Percentiles rank a stretch among this genome's conserved stretches.
Conservation (phyloP, 2,797 vertebrate genomes). For the Sciaenops ocellatus region DNA sequence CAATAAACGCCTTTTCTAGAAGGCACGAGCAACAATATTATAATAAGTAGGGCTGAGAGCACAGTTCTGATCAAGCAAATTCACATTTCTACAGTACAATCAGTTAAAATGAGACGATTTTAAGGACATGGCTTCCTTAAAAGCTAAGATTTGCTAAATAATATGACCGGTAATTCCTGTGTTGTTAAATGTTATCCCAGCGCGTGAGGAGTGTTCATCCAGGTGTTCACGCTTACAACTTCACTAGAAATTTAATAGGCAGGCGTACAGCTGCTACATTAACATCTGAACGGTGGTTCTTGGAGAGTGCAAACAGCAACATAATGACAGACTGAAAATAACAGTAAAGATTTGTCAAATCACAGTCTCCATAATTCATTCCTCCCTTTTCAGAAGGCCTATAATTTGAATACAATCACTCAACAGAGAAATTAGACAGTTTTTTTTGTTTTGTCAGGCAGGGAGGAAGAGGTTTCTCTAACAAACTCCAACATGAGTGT, state of each 20-base stretch:
- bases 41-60: neutral
- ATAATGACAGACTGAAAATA: neutral
- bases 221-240: slow-evolving; percentile 16
- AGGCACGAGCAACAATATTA: neutral
- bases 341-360: slow-evolving; percentile 8
- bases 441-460: slow-evolving; percentile 2
- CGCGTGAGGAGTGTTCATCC: neutral
- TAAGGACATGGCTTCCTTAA: neutral
- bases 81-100: neutral
- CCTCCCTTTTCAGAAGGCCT: slow-evolving; percentile 18
- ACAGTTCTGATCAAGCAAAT: neutral
- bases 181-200: neutral
- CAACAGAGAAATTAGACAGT: neutral
- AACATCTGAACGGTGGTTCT: neutral
- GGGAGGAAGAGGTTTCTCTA: neutral
- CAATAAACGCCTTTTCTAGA: neutral
- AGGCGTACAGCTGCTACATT: neutral
- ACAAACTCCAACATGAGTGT: neutral
- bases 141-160: neutral
- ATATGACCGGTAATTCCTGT: neutral
- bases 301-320: slow-evolving; percentile 7
- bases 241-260: neutral
- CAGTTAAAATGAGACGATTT: neutral
- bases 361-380: slow-evolving; percentile 17
- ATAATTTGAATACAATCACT: slow-evolving; percentile 10